A percentile compares a stretch with the other conserved stretches of the same genome.
Evolutionary conservation across 2,113 vertebrate species (phyloP).

Genomic region (Pangasianodon hypophthalmus): DNA sequence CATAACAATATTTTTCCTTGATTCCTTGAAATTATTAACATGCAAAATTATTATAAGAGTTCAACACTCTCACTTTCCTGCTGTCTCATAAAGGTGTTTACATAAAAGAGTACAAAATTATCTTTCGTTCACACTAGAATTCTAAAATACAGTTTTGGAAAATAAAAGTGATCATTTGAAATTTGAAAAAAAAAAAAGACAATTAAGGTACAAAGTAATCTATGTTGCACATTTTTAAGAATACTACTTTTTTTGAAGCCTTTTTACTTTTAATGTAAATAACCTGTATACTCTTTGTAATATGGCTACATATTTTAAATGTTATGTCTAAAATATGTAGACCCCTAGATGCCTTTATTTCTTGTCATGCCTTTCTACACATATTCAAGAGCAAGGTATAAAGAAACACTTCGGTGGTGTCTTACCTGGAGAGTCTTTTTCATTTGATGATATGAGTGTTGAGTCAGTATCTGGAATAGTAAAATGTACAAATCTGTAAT

Average conservation of each 20-base stretch:
- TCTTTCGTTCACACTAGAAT: not conserved
- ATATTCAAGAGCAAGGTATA: not conserved
- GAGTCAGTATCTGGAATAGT: not conserved
- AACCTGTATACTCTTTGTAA: not conserved
- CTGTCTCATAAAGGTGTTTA: not conserved
- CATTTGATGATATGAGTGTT: not conserved
- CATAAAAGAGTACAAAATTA: not conserved
- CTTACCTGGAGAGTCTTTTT: conserved; percentile 22
- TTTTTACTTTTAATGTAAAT: not conserved
- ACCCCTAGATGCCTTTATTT: not conserved
- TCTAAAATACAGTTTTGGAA: not conserved
- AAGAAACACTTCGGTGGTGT: not conserved
- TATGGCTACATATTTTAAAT: not conserved
- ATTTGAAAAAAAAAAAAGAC: not conserved
- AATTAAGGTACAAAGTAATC: not conserved
- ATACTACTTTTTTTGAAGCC: not conserved
- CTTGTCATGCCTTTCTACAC: not conserved
- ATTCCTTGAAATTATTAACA: not conserved
- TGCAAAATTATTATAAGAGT: not conserved
- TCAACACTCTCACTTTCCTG: not conserved
- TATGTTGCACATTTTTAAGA: not conserved
- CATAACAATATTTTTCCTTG: not conserved
- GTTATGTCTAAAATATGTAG: not conserved
- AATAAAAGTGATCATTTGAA: not conserved
- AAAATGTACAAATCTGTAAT: not conserved